Conservation (phyloP, 2,113 vertebrate genomes). For the Herpetotheres cachinnans region DNA sequence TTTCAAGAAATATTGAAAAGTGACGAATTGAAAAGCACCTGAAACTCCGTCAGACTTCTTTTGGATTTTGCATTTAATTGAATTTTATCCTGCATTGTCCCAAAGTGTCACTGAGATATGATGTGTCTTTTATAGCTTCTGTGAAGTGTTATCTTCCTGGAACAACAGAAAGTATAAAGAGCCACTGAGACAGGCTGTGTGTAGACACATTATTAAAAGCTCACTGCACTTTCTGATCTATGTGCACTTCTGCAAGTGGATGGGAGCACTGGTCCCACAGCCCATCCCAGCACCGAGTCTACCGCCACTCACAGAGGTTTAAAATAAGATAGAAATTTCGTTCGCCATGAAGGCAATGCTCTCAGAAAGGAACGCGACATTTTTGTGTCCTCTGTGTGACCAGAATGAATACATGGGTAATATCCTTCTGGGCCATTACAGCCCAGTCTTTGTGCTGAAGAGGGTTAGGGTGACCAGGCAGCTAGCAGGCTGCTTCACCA, state of each 20-base stretch:
- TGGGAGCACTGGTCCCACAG: not conserved
- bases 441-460: not conserved
- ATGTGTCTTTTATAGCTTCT: not conserved
- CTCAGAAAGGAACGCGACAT: not conserved
- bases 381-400: not conserved
- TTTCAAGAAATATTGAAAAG: constrained; percentile 41
- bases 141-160: not conserved
- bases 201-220: not conserved
- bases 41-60: not conserved
- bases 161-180: not conserved
- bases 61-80: constrained; percentile 39
- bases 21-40: not conserved
- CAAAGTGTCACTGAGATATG: not conserved
- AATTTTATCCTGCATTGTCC: constrained; percentile 24
- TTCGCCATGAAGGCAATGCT: not conserved
- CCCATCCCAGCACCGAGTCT: not conserved
- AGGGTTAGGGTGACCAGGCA: not conserved
- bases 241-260: not conserved
- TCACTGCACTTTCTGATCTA: not conserved
- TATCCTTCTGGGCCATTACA: not conserved
- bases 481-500: not conserved
- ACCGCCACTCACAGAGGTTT: not conserved
- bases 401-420: not conserved
- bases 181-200: not conserved
- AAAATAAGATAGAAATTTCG: not conserved